These are phyloP conservation scores for Actias luna DNA, from an alignment of 2,888 invertebrate species.

Conservation along the genomic window DNA sequence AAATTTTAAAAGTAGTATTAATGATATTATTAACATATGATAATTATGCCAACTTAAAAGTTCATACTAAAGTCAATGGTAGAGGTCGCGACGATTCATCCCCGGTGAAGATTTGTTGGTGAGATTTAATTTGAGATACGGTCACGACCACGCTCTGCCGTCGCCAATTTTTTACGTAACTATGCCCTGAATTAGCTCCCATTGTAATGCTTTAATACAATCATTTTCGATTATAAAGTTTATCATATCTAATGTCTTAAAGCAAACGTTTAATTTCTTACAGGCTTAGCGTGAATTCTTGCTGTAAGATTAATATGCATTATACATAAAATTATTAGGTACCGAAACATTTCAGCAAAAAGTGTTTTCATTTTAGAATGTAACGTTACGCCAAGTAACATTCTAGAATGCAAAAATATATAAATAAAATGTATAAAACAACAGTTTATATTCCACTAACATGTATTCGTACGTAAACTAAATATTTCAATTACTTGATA, in stretches of 20 bases:
- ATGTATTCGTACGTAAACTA: no score
- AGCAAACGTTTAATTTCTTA: neutral
- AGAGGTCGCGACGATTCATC: slow-evolving; percentile 54
- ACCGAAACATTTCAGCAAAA: neutral
- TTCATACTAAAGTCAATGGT: slow-evolving; percentile 32
- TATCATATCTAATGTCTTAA: neutral
- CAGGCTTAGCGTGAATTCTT: neutral
- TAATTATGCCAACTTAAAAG: neutral
- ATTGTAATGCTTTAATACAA: slow-evolving; percentile 38
- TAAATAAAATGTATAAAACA: no score
- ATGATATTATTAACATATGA: neutral
- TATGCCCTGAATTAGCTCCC: slow-evolving; percentile 57
- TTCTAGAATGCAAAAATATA: no score
- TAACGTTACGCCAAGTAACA: no score
- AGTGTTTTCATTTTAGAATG: neutral
- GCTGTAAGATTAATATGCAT: neutral
- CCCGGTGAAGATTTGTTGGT: slow-evolving; percentile 75
- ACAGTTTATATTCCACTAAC: no score
- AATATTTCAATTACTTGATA: no score
- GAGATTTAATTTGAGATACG: slow-evolving; percentile 80
- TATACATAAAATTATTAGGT: neutral
- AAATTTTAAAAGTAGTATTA: no score
- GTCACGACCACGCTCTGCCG: slow-evolving; percentile 64
- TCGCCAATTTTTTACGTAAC: slow-evolving; percentile 70
- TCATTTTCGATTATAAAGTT: slow-evolving; percentile 8